Base-by-base conservation (phyloP, 2,797 vertebrate genomes). In the Sphaeramia orbicularis region DNA sequence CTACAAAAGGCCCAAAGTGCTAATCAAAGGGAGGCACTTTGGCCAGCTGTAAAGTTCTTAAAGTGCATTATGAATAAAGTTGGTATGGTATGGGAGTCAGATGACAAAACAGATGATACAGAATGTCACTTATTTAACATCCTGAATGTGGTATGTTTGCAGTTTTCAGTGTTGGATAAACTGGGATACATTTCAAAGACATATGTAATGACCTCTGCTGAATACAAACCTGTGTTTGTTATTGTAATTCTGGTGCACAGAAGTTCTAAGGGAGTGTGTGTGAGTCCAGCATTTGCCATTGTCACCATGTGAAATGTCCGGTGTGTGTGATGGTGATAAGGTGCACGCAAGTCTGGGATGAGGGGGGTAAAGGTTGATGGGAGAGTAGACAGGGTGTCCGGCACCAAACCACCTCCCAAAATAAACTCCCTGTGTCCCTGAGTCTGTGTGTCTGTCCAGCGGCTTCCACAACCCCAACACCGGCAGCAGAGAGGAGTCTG, bases 401-500 rank as follows among this genome's bases (percentile, higher is more conserved):
- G 92, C 94, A 95, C 94, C 95, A 94, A 93, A 95, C 93, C 92
- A 86, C 93, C 94, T 94, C 94, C 93, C 79, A 94, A 95, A 95
- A 94, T 93, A 94, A 89, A 90, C 86, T 74, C n/a, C n/a, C n/a
- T n/a, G 79, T 76, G 87, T 90, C 91, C 91, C 84, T 78, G 77
- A 69, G 89, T 88, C 85, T 89, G 66, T 66, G 68, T 86, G 88
- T 90, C 83, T 89, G 84, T 89, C 83, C 81, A 65, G 78, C 59
- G 37, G 87, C 91, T 89, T 77, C 76, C 44, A 82, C 84, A 69
- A 84, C 83, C 70, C 69, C 71, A 30, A 36, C 58, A n/a, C n/a
- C n/a, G 10, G 71, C 67, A 65, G 78, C 72, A 66, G 62, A 60
- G 71, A 84, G 87, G 80, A 88, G 84, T 87, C 73, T 85, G 87